These are phyloP conservation scores for Melikaiella ostensackeni DNA, from an alignment of 2,888 invertebrate species.

Conservation along the genomic window DNA sequence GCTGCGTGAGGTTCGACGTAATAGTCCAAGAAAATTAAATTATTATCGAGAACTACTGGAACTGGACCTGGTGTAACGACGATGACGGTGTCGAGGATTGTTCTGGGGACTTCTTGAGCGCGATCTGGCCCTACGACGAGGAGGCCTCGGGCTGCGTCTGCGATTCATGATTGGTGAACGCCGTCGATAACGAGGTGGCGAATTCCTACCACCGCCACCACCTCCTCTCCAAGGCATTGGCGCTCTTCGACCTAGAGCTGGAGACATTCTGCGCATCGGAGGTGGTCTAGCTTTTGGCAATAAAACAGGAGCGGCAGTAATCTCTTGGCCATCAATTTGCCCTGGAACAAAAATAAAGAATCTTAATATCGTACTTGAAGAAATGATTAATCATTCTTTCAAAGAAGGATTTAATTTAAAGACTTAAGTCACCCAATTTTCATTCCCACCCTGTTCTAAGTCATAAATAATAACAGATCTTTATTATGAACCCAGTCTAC, in stretches of 20 bases:
- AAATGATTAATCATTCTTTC: too few species aligned
- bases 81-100: conserved; percentile 80
- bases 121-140: conserved; percentile 81
- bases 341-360: conserved; percentile 78
- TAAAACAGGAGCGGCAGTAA: conserved; percentile 96
- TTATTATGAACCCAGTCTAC: too few species aligned
- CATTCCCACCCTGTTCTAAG: not conserved
- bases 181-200: conserved; percentile 76
- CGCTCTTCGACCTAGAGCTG: conserved; percentile 75
- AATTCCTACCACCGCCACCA: conserved; percentile 78
- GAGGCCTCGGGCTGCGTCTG: conserved; percentile 80
- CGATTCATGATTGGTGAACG: conserved; percentile 78
- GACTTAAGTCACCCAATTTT: too few species aligned
- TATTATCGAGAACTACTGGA: conserved; percentile 85
- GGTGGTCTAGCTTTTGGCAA: conserved; percentile 85
- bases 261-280: conserved; percentile 77
- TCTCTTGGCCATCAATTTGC: conserved; percentile 97
- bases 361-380: not conserved
- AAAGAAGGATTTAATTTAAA: too few species aligned
- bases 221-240: conserved; percentile 79
- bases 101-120: conserved; percentile 79
- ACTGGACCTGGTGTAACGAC: conserved; percentile 86
- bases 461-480: too few species aligned
- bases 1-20: conserved; percentile 1
- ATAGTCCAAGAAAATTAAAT: conserved; percentile 1